Percentiles rank a stretch among this genome's conserved stretches.
These are phyloP conservation scores for Heliconius hermathena DNA, from an alignment of 1,140 invertebrate species.

Conservation along the genomic window DNA sequence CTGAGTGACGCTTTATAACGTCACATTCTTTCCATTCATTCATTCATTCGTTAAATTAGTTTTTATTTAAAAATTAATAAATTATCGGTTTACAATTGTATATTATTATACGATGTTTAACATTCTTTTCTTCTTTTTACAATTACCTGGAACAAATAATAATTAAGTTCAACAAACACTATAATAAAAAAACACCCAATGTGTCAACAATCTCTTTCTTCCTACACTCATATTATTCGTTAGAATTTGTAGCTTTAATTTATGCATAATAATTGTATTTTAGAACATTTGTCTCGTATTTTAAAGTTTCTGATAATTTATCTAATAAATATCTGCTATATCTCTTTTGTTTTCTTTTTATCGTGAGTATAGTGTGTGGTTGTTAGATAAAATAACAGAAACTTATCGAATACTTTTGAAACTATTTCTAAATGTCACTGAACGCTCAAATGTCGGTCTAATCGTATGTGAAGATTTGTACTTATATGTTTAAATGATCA, in stretches of 20 bases:
- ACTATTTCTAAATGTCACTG: not conserved
- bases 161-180: not conserved
- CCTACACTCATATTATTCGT: slow-evolving; percentile 5
- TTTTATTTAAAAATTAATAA: too few species aligned
- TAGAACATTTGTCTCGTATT: not conserved
- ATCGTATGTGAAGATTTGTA: slow-evolving; percentile 1
- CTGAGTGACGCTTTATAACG: not conserved
- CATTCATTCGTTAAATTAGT: not conserved
- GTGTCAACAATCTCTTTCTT: not conserved
- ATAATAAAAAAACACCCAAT: not conserved
- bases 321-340: not conserved
- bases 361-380: too few species aligned
- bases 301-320: not conserved
- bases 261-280: slow-evolving; percentile 27
- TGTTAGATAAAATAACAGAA: not conserved
- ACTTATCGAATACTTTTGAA: not conserved
- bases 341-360: not conserved
- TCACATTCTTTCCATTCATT: not conserved
- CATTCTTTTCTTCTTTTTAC: too few species aligned
- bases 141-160: not conserved
- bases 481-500: slow-evolving; percentile 13
- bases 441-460: slow-evolving; percentile 35
- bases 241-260: slow-evolving; percentile 29
- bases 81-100: too few species aligned
- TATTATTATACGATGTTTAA: too few species aligned